Conservation (phyloP, 2,888 invertebrate species). For the Leptopilina syphax region DNA sequence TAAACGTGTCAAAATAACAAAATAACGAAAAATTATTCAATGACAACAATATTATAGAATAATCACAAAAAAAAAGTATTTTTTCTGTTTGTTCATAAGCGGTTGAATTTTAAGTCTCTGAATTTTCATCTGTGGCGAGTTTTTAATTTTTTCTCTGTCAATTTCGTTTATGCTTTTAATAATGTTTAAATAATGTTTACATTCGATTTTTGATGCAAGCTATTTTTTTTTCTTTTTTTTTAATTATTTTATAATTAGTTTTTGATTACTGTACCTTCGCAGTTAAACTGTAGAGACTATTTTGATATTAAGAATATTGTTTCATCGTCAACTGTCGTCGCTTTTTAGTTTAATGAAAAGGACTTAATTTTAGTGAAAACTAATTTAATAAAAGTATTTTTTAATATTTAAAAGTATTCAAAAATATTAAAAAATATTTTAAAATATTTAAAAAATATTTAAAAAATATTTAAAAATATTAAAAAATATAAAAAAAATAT, state of each 20-base stretch:
- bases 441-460: too few relatives aligned
- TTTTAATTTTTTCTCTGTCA: too few relatives aligned
- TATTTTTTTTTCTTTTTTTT: neutral
- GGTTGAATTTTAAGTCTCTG: too few relatives aligned
- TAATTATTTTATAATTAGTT: neutral
- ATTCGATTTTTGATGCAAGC: slow-evolving; percentile 1
- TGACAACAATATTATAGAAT: neutral
- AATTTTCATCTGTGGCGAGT: too few relatives aligned
- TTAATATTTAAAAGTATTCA: too few relatives aligned
- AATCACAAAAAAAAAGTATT: too few relatives aligned
- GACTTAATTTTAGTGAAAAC: neutral
- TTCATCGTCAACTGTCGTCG: neutral
- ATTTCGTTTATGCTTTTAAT: neutral
- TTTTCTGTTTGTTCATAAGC: too few relatives aligned
- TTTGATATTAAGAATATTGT: neutral
- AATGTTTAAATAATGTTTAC: neutral
- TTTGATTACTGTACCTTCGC: neutral
- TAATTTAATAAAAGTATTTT: too few relatives aligned
- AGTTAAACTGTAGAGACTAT: neutral
- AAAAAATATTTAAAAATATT: too few relatives aligned
- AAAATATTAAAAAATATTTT: too few relatives aligned
- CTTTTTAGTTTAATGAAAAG: neutral
- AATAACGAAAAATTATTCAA: neutral
- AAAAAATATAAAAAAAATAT: too few relatives aligned
- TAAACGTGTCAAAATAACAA: neutral